Evolutionary conservation across 2,797 vertebrate species (phyloP).

Genomic region (Urocyon cinereoargenteus): DNA sequence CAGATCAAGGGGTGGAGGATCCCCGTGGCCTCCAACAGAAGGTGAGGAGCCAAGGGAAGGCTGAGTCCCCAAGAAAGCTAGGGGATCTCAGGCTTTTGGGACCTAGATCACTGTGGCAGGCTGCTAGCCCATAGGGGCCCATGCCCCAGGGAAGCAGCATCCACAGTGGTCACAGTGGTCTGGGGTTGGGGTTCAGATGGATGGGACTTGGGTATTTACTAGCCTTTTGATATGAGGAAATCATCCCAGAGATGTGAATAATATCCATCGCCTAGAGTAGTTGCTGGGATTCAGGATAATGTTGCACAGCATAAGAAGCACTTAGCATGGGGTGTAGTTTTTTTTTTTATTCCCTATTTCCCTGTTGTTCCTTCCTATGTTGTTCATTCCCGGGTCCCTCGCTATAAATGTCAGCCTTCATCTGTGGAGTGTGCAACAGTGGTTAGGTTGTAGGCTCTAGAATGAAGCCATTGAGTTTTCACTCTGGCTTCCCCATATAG

Average conservation of each 20-base stretch:
- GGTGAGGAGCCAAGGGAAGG: constrained; percentile 83
- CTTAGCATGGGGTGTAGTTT: not conserved
- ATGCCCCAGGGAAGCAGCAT: not conserved
- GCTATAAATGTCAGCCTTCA: not conserved
- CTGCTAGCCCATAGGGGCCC: not conserved
- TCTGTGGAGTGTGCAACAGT: not conserved
- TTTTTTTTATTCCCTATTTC: fast-evolving
- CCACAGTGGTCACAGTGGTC: fast-evolving
- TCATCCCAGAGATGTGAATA: not conserved
- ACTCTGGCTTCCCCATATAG: not conserved
- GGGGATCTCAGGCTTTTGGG: not conserved
- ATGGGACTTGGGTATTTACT: not conserved
- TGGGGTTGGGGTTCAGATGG: not conserved
- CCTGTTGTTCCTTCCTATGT: fast-evolving
- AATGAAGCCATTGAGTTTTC: not conserved
- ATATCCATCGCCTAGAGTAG: fast-evolving
- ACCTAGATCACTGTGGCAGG: not conserved
- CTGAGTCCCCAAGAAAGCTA: fast-evolving
- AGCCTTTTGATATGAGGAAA: not conserved
- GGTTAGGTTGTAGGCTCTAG: not conserved
- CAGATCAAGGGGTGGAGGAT: constrained; percentile 99
- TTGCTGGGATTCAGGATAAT: not conserved
- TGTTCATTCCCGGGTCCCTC: not conserved
- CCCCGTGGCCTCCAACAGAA: constrained; percentile 94
- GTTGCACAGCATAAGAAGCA: not conserved